Evolutionary conservation across 2,113 vertebrate genomes (phyloP).

Genomic region (Acanthochromis polyacanthus): DNA sequence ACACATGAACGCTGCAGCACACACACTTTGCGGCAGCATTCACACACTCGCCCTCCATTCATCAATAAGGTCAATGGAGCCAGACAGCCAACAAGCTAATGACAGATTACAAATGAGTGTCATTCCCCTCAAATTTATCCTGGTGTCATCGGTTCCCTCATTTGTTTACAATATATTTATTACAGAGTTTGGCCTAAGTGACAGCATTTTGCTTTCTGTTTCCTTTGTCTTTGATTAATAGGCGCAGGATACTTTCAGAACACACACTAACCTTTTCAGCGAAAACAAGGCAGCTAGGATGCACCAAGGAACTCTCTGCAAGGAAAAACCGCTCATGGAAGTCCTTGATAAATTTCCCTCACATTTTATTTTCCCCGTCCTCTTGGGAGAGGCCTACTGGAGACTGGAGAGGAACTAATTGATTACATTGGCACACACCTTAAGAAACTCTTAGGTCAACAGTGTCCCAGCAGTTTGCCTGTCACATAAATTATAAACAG

Average conservation of each 20-base stretch:
- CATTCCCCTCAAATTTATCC: conserved; percentile 21
- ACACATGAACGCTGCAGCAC: conserved; percentile 26
- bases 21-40: conserved; percentile 33
- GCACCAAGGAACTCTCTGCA: conserved; percentile 18
- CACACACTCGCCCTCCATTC: conserved; percentile 35
- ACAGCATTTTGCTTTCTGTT: conserved; percentile 32
- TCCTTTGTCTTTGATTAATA: conserved; percentile 47
- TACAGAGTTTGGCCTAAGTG: conserved; percentile 13
- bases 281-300: conserved; percentile 36
- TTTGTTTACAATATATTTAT: conserved; percentile 40
- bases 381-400: conserved; percentile 30
- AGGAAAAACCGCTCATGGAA: conserved; percentile 51
- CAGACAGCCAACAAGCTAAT: conserved; percentile 19
- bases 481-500: conserved; percentile 67
- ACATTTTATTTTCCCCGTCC: conserved; percentile 32
- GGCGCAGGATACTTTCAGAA: conserved; percentile 25
- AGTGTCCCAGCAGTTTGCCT: conserved; percentile 51
- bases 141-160: conserved; percentile 1
- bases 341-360: conserved; percentile 50
- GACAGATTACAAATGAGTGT: conserved; percentile 24
- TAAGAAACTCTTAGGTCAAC: conserved; percentile 53
- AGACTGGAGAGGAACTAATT: conserved; percentile 60
- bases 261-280: conserved; percentile 27
- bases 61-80: conserved; percentile 28
- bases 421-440: conserved; percentile 57